Conservation (phyloP, 1,140 invertebrate species). For the Drosophila melanica region DNA sequence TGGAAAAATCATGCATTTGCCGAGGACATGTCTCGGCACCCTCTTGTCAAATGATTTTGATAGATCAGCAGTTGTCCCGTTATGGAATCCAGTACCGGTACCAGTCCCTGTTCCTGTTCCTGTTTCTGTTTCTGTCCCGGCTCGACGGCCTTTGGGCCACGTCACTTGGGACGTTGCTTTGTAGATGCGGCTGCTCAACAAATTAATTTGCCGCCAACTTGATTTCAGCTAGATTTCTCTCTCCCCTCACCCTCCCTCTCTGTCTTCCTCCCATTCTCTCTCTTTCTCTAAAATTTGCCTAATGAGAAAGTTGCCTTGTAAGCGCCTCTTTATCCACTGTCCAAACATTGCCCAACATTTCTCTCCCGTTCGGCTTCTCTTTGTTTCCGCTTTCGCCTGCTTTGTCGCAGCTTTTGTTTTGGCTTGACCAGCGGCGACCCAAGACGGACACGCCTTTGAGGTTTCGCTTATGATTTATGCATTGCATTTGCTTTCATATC, state of each 20-base stretch:
- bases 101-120: background rate
- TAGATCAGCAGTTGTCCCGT: constrained; percentile 46
- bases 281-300: background rate
- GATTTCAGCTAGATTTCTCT: constrained; percentile 20
- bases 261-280: background rate
- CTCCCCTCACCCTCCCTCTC: background rate
- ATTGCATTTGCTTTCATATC: constrained; percentile 30
- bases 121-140: background rate
- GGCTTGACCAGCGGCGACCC: constrained; percentile 28
- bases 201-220: constrained; percentile 66
- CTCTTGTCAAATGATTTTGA: constrained; percentile 59
- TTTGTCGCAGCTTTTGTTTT: constrained; percentile 14
- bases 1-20: constrained; percentile 29
- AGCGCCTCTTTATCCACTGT: constrained; percentile 18
- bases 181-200: constrained; percentile 27
- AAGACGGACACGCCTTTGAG: constrained; percentile 19
- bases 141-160: background rate
- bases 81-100: background rate
- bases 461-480: constrained; percentile 45
- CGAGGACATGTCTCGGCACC: constrained; percentile 56
- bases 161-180: constrained; percentile 26
- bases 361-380: background rate
- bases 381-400: background rate
- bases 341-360: constrained; percentile 38
- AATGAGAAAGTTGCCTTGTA: background rate